A percentile compares a stretch with the other conserved stretches of the same genome.
Evolutionary conservation across 2,888 invertebrate species (phyloP).

Genomic region (Cheilosia vernalis): DNA sequence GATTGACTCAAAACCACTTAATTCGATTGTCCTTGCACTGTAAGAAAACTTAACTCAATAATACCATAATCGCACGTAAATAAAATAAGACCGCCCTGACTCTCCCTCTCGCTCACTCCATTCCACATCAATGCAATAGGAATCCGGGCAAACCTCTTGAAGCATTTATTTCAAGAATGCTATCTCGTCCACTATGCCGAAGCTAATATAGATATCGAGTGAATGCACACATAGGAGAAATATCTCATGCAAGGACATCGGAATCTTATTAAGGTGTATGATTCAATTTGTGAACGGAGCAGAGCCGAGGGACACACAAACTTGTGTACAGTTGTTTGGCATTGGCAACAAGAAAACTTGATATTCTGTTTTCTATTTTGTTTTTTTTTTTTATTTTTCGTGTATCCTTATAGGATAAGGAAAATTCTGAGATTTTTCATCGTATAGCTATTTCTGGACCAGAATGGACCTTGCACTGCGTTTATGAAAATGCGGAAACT

Average conservation of each 20-base stretch:
- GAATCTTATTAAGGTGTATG: conserved; percentile 67
- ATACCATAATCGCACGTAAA: neutral
- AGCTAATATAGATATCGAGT: conserved; percentile 56
- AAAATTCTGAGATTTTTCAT: conserved; percentile 31
- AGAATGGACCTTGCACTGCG: conserved; percentile 6
- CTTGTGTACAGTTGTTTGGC: neutral
- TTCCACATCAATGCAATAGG: conserved; percentile 1
- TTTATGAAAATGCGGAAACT: conserved; percentile 47
- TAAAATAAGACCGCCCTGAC: neutral
- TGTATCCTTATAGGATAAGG: neutral
- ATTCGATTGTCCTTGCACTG: neutral
- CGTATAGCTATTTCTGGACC: conserved; percentile 29
- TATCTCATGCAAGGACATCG: conserved; percentile 63
- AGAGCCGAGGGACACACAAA: conserved; percentile 9
- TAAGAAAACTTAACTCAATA: conserved; percentile 5
- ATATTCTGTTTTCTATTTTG: conserved; percentile 16
- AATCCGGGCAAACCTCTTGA: conserved; percentile 1
- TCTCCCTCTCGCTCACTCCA: neutral
- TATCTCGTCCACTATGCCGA: conserved; percentile 7
- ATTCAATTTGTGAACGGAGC: conserved; percentile 58
- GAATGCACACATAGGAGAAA: conserved; percentile 28
- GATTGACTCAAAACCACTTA: neutral
- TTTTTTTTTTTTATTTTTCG: neutral
- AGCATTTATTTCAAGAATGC: conserved; percentile 35
- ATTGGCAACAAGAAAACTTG: neutral